Base-by-base conservation (phyloP, 2,113 vertebrate genomes). In the Oryzias curvinotus region DNA sequence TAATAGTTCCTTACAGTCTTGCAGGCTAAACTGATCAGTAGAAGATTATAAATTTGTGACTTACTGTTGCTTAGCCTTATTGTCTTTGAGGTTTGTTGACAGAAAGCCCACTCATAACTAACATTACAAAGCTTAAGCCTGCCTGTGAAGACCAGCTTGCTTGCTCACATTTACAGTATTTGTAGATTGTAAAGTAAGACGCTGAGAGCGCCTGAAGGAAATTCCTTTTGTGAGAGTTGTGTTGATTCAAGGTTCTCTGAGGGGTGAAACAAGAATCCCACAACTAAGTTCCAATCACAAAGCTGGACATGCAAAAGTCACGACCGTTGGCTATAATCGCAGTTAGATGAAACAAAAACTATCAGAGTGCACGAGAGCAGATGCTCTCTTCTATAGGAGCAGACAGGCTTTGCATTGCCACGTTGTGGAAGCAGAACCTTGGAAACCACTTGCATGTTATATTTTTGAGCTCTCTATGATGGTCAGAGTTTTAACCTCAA, bases 401-500 rank as follows among this genome's bases (percentile, higher is more conserved):
- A 25, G 51, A n/a, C 73, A 68, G 65, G 54, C n/a, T 18, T 56
- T 58, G 62, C 26, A 14, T 70, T 81, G 82, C 87, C 85, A 89
- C 87, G 79, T 89, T 30, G 83, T 73, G 77, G 65, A 52, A 58
- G 69, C 48, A 5, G 44, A 67, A 73, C 41, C 62, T 50, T 69
- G 63, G 67, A 62, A 75, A 80, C 30, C 62, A 62, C 72, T 69
- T 6, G 52, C 57, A 62, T 74, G 71, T 67, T 69, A 68, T 82
- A 82, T 84, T 89, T 86, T 81, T 74, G 61, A 80, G 55, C 49
- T 46, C 21, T 66, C 71, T 2, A 48, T 65, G 68, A 78, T 75
- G 62, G 75, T 86, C 78, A 68, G 71, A 64, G 25, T 72, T 76
- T 70, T 77, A 81, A 86, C 82, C 78, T 81, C 77, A 85, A 80